Evolutionary conservation across 1,140 invertebrate species (phyloP), one percentile per base, ranked within the genome.

Genomic region (Macrotrachela quadricornifera): DNA sequence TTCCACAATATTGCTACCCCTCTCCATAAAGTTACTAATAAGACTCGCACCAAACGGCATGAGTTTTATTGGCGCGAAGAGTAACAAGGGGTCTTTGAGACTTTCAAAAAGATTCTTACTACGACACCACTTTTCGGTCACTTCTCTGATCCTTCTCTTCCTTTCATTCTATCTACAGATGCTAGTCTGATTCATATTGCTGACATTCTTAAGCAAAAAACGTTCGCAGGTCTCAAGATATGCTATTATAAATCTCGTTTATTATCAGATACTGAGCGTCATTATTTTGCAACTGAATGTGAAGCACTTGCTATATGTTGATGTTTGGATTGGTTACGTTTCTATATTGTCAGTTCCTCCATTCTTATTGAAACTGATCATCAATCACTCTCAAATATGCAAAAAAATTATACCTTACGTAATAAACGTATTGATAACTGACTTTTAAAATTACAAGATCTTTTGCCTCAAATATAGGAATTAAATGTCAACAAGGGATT

Each of bases 1-100:
- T 64, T 57, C 50, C 46, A 59, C 0, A 52, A 56, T 11, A 61
- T 62, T 37, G 59, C 59, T 30, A 39, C 43, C 44, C 62, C 57
- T 6, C 45, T 62, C 12, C 58, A 51, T 42, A 56, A 58, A 47
- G 37, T 60, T 46, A 50, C 49, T 10, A 57, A 56, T 15, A 50
- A 55, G 11, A 15, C 21, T 30, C 21, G 21, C 8, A 30, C 21
- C 21, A 30, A 30, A 30, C 21, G 30, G 13, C 40, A 45, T 10
- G 52, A 56, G 45, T 46, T 1, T 40, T 38, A 49, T 30, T 54
- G 51, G 51, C 30, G 12, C 17, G 14, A 14, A 14, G 39, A 46
- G 6, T 46, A 21, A 18, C 15, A 53, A 46, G 16, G 36, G 11
- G 57, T 61, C 4, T 60, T 62, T 49, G 50, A 54, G 21, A 21